Evolutionary conservation across 2,113 vertebrate species (phyloP).

Genomic region (Urocynchramus pylzowi): DNA sequence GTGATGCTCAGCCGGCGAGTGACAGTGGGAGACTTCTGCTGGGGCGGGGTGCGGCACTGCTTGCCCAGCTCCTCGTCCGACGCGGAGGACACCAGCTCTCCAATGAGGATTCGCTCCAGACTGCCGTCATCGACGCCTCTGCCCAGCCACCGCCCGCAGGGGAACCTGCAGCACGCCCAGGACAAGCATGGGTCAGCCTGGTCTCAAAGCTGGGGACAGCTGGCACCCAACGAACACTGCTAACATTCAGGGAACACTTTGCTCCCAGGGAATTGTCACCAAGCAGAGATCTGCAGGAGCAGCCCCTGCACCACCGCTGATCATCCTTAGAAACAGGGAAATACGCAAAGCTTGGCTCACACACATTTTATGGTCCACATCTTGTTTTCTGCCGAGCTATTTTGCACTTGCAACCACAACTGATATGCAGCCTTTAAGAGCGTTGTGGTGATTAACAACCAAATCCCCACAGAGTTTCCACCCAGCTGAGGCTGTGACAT

Average conservation of each 20-base stretch:
- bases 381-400: neutral
- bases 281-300: neutral
- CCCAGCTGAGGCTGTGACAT: neutral
- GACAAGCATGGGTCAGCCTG: neutral
- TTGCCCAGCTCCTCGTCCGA: constrained; percentile 81
- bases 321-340: neutral
- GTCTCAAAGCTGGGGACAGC: neutral
- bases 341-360: neutral
- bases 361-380: neutral
- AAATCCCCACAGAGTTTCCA: neutral
- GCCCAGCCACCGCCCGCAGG: constrained; percentile 90
- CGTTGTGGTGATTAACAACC: neutral
- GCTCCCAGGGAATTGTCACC: neutral
- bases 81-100: constrained; percentile 76
- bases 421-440: neutral
- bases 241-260: neutral
- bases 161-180: constrained; percentile 73
- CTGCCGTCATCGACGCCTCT: constrained; percentile 91
- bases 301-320: neutral
- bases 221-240: neutral
- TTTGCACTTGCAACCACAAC: neutral
- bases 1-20: constrained; percentile 82
- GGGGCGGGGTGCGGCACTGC: constrained; percentile 85
- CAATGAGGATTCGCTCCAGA: constrained; percentile 89
- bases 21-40: constrained; percentile 84